A percentile compares a stretch with the other conserved stretches of the same genome.
phyloP scores from a whole-genome alignment of 2,113 vertebrate species.

The Anguilla rostrata region DNA sequence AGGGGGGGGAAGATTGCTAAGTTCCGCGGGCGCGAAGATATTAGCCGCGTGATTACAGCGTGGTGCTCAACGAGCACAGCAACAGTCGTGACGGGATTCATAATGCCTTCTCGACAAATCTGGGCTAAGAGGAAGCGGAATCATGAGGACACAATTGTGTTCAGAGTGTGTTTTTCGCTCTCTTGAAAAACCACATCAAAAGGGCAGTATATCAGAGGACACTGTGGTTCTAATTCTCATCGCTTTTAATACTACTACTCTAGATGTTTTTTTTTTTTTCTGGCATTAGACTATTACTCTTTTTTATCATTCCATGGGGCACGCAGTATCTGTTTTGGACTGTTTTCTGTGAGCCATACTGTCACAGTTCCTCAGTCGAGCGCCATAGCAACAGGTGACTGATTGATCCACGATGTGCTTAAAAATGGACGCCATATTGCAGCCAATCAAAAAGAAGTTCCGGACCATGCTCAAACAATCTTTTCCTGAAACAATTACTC shows the following conservation, averaged over 20 bases:
- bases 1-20: not conserved
- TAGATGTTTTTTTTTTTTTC: not conserved
- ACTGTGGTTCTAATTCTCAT: not conserved
- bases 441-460: not conserved
- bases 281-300: not conserved
- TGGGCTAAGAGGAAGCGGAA: not conserved
- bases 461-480: not conserved
- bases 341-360: too few relatives aligned
- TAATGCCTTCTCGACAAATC: not conserved
- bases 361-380: too few relatives aligned
- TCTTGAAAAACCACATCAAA: not conserved
- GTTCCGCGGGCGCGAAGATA: not conserved
- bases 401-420: not conserved
- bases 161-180: not conserved
- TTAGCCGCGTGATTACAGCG: not conserved
- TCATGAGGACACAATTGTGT: not conserved
- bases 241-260: not conserved
- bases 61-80: not conserved
- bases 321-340: too few relatives aligned
- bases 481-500: not conserved
- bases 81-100: not conserved
- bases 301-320: not conserved
- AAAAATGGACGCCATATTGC: not conserved
- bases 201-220: too few relatives aligned
- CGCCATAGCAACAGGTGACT: not conserved